These are phyloP conservation scores for Geranospiza caerulescens DNA, from an alignment of 2,797 vertebrate species.

Conservation along the genomic window DNA sequence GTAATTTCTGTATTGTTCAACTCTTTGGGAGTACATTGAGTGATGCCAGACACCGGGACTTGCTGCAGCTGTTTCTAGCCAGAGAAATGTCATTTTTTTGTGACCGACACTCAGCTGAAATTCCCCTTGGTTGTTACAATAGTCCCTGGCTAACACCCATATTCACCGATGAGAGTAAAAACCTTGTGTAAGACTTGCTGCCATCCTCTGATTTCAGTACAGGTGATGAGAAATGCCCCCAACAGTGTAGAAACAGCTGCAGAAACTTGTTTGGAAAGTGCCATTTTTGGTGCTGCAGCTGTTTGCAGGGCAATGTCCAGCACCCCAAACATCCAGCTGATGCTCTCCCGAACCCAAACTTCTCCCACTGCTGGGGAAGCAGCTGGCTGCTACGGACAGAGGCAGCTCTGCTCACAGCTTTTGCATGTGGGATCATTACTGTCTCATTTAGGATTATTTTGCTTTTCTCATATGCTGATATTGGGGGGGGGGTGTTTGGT, in stretches of 20 bases:
- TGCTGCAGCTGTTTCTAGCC: background rate
- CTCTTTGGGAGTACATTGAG: background rate
- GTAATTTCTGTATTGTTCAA: background rate
- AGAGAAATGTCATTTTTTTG: background rate
- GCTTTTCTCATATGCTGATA: background rate
- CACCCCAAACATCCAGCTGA: background rate
- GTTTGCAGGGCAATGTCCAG: background rate
- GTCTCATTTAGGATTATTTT: background rate
- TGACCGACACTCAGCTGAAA: background rate
- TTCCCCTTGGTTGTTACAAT: background rate
- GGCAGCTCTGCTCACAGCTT: background rate
- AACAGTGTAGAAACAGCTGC: background rate
- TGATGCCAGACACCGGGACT: background rate
- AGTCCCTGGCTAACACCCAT: background rate
- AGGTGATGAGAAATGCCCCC: background rate
- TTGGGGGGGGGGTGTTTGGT: background rate
- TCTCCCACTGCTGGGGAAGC: background rate
- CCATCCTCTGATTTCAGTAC: background rate
- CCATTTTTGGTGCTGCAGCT: background rate
- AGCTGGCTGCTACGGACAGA: background rate
- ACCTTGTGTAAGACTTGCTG: background rate
- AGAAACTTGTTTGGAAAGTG: background rate
- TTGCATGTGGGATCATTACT: background rate
- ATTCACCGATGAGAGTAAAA: background rate
- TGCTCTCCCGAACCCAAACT: background rate